Evolutionary conservation across 1,140 invertebrate species (phyloP).

Genomic region (Neotoxoptera formosana): DNA sequence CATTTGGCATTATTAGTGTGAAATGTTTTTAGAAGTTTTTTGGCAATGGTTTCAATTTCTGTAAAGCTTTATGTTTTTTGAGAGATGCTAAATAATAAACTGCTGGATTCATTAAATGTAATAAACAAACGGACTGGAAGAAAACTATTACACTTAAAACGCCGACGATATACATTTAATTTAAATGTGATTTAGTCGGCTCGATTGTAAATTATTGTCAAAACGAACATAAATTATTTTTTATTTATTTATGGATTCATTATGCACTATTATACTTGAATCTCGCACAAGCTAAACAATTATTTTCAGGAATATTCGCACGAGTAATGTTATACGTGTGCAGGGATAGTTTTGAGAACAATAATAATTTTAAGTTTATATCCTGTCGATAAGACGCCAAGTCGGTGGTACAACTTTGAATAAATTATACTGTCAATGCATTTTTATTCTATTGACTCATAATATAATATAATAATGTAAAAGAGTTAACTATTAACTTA

Average conservation of each 20-base stretch:
- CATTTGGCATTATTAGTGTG: neutral
- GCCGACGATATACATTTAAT: slow-evolving; percentile 4
- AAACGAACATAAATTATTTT: slow-evolving; percentile 15
- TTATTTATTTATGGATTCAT: neutral
- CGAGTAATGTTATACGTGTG: neutral
- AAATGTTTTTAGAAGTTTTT: slow-evolving; percentile 44
- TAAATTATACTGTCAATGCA: neutral
- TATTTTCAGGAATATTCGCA: neutral
- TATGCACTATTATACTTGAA: neutral
- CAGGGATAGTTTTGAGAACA: neutral
- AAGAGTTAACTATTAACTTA: neutral
- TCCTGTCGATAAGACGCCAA: neutral
- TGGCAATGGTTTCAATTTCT: slow-evolving; percentile 16
- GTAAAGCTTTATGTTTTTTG: neutral
- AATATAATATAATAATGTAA: neutral
- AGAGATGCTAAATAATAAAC: slow-evolving; percentile 25
- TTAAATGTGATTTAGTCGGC: neutral
- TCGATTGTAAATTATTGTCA: slow-evolving; percentile 10
- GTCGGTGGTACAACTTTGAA: neutral
- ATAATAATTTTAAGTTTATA: slow-evolving; percentile 3
- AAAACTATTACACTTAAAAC: slow-evolving; percentile 7
- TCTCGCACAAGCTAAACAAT: neutral
- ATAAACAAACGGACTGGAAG: slow-evolving; percentile 31
- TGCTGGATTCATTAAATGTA: slow-evolving; percentile 31
- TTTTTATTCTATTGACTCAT: neutral